Percentiles rank a stretch among this genome's conserved stretches.
Evolutionary conservation across 2,888 invertebrate genomes (phyloP).

Genomic region (Drosophila pseudotakahashii): DNA sequence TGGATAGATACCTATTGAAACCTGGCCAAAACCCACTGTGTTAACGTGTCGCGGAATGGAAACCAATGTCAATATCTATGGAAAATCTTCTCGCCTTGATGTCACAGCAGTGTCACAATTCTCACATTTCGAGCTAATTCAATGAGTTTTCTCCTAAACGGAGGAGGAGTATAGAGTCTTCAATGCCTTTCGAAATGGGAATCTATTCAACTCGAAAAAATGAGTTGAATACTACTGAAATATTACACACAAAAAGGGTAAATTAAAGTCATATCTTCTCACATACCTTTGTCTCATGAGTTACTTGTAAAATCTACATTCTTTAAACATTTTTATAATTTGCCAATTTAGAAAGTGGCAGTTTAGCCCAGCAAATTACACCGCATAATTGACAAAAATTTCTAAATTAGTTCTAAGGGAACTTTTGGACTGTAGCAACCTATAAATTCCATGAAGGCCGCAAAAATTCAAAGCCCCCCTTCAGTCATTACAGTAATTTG

Average conservation of each 20-base stretch:
- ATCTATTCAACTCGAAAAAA: background rate
- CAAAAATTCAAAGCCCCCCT: conserved; percentile 29
- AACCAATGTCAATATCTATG: conserved; percentile 66
- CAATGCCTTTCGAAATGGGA: too few species aligned
- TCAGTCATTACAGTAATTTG: conserved; percentile 39
- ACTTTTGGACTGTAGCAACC: conserved; percentile 25
- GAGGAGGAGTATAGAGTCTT: too few species aligned
- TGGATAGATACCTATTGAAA: conserved; percentile 32
- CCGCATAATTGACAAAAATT: conserved; percentile 17
- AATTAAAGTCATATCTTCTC: background rate
- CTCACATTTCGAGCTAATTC: conserved; percentile 15
- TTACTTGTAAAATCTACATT: background rate
- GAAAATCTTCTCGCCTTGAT: conserved; percentile 33
- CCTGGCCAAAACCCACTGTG: conserved; percentile 20
- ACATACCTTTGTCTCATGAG: background rate
- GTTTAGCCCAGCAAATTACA: conserved; percentile 14
- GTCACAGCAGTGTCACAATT: conserved; percentile 10
- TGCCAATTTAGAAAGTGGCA: background rate
- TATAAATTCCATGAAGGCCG: conserved; percentile 28
- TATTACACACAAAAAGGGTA: too few species aligned
- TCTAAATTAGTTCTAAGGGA: conserved; percentile 24
- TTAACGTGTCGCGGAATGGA: conserved; percentile 31
- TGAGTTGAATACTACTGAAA: background rate
- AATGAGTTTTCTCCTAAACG: background rate
- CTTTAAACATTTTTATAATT: background rate